Evolutionary conservation across 2,888 invertebrate genomes (phyloP).

Genomic region (Hyposoter dolosus): DNA sequence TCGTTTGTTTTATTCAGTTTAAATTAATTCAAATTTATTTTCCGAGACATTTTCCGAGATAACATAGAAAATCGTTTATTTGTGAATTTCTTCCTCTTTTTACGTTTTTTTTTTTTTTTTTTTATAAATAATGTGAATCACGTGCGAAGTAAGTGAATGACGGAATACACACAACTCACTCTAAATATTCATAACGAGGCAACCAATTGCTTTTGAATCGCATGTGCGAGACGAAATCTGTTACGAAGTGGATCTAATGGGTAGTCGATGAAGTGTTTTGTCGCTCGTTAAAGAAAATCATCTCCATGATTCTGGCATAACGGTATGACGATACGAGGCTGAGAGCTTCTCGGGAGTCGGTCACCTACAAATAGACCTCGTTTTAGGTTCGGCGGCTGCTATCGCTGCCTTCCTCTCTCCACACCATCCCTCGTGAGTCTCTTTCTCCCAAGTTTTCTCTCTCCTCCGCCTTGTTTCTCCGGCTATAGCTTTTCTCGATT

Average conservation of each 20-base stretch:
- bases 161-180: background rate
- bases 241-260: background rate
- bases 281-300: conserved; percentile 67
- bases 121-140: background rate
- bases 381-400: conserved; percentile 50
- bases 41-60: background rate
- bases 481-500: background rate
- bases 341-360: conserved; percentile 54
- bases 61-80: background rate
- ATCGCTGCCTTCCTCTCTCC: conserved; percentile 21
- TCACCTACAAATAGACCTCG: conserved; percentile 77
- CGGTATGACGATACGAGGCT: conserved; percentile 52
- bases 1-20: background rate
- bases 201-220: background rate
- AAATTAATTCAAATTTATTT: background rate
- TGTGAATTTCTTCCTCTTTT: background rate
- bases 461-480: background rate
- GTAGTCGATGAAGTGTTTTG: background rate
- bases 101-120: background rate
- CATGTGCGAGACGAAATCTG: background rate
- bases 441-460: background rate
- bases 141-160: no score
- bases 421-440: conserved; percentile 11
- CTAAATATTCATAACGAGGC: background rate
- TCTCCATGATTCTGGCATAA: conserved; percentile 62